phyloP scores from a whole-genome alignment of 2,888 invertebrate genomes.

The Pyrgus malvae region DNA sequence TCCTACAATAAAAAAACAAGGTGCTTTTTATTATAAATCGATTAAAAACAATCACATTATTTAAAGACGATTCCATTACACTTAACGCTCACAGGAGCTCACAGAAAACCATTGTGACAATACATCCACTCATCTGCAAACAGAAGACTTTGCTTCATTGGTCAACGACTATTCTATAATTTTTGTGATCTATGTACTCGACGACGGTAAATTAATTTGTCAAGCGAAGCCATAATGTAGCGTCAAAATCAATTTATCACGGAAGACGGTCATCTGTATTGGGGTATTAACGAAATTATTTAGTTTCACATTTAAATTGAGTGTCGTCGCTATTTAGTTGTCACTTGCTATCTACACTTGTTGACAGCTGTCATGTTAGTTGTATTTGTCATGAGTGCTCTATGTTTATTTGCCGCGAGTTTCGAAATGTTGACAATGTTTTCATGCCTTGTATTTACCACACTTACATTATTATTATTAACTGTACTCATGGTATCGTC shows the following conservation, averaged over 20 bases:
- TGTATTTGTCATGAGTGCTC: not conserved
- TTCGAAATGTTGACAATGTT: too few species aligned
- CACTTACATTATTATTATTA: too few species aligned
- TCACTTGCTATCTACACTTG: not conserved
- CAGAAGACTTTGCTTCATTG: too few species aligned
- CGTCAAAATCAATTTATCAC: slow-evolving; percentile 16
- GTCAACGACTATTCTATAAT: not conserved
- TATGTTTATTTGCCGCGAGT: not conserved
- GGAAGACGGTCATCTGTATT: not conserved
- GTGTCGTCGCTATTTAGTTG: not conserved
- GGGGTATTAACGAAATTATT: slow-evolving; percentile 3
- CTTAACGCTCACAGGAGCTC: too few species aligned
- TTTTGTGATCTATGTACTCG: not conserved
- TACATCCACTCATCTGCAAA: too few species aligned
- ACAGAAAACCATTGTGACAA: too few species aligned
- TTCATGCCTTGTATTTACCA: too few species aligned
- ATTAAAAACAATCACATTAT: too few species aligned
- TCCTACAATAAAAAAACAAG: too few species aligned
- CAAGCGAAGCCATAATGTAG: slow-evolving; percentile 11
- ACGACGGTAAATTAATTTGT: slow-evolving; percentile 12
- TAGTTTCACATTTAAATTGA: not conserved
- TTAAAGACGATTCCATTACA: too few species aligned
- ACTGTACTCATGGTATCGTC: too few species aligned
- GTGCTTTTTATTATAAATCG: too few species aligned
- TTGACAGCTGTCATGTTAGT: slow-evolving; percentile 4